Percentiles rank a stretch among this genome's conserved stretches.
These are phyloP conservation scores for Antheraea pernyi DNA, from an alignment of 1,140 invertebrate genomes.

Conservation along the genomic window DNA sequence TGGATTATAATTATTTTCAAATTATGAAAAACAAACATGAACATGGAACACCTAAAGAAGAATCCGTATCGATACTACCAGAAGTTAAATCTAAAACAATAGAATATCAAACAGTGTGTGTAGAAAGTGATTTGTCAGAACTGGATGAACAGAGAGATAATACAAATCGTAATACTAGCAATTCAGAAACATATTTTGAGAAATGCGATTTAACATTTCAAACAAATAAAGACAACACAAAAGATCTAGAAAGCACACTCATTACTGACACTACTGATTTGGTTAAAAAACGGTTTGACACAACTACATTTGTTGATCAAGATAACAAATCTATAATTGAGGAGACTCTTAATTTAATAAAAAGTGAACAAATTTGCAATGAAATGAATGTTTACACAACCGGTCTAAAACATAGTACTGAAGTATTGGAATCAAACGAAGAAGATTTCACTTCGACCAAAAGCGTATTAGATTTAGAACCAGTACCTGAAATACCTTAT, in stretches of 20 bases:
- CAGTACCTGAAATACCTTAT: not conserved
- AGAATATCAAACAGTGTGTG: not conserved
- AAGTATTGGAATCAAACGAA: no score
- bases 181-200: not conserved
- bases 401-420: no score
- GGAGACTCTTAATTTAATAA: constrained; percentile 12
- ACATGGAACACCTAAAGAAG: constrained; percentile 7
- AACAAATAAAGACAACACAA: not conserved
- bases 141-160: not conserved
- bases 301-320: not conserved
- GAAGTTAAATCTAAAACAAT: not conserved
- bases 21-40: constrained; percentile 30
- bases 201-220: not conserved
- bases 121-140: no score
- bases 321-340: constrained; percentile 10
- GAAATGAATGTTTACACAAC: no score
- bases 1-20: constrained; percentile 55
- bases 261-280: not conserved
- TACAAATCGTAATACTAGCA: not conserved
- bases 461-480: not conserved
- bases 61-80: no score
- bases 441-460: not conserved
- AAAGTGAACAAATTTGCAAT: not conserved
- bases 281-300: not conserved
- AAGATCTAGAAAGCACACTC: not conserved